These are phyloP conservation scores for Hermetia illucens DNA, from an alignment of 1,140 invertebrate species.

Conservation along the genomic window DNA sequence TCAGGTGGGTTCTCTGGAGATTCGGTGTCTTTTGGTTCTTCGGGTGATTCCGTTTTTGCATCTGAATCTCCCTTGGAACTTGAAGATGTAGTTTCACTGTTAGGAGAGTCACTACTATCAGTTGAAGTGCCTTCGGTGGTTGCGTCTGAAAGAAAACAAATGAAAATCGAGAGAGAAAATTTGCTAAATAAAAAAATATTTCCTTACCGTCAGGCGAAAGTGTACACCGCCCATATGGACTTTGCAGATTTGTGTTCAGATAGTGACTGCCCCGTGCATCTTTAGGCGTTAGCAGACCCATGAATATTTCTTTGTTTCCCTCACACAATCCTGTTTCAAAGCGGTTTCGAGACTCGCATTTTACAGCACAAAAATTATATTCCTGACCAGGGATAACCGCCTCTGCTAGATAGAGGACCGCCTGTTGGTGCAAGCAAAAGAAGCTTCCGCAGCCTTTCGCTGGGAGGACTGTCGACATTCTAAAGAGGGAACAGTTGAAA, in stretches of 20 bases:
- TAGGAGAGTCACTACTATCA: too few species aligned
- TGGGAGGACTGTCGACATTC: background rate
- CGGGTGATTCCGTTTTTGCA: too few species aligned
- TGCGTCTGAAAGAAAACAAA: too few species aligned
- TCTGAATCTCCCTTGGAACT: too few species aligned
- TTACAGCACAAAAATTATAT: constrained; percentile 1
- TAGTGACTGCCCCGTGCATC: background rate
- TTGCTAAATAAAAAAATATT: too few species aligned
- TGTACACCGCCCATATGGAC: background rate
- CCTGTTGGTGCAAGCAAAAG: background rate
- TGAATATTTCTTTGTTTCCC: background rate
- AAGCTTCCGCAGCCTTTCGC: background rate
- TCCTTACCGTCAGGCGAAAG: too few species aligned
- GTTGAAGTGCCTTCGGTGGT: too few species aligned
- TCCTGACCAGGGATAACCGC: constrained; percentile 2
- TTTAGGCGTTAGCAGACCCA: background rate
- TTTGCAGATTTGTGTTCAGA: background rate
- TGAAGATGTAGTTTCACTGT: too few species aligned
- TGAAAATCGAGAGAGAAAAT: too few species aligned
- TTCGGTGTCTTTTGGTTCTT: too few species aligned
- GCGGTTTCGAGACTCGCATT: background rate
- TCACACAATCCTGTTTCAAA: background rate
- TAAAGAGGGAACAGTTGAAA: background rate
- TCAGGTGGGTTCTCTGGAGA: too few species aligned
- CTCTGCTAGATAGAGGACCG: background rate